Conservation (phyloP, 2,113 vertebrate species). For the Menidia beryllina region DNA sequence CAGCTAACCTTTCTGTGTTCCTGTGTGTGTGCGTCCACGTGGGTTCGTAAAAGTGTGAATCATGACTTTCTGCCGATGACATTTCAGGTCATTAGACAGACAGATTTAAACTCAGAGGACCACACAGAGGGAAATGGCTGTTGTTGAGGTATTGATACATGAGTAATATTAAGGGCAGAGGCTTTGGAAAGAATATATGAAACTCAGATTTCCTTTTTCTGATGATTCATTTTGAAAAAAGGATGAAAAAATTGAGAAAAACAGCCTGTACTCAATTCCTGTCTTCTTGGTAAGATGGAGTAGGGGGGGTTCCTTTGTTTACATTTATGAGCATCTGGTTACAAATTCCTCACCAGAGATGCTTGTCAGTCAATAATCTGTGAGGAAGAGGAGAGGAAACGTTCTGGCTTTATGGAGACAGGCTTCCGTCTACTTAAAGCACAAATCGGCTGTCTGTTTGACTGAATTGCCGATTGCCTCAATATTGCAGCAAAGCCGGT, state of each 20-base stretch:
- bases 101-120: conserved; percentile 13
- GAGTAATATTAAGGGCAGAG: conserved; percentile 19
- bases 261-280: no score
- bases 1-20: conserved; percentile 53
- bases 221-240: background rate
- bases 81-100: conserved; percentile 42
- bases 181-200: background rate
- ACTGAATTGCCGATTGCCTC: background rate
- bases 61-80: conserved; percentile 58
- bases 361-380: background rate
- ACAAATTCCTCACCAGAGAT: background rate
- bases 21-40: conserved; percentile 33
- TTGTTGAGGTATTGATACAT: conserved; percentile 10
- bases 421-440: background rate
- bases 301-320: no score
- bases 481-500: background rate
- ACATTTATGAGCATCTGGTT: no score
- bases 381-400: background rate
- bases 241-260: no score
- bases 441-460: background rate
- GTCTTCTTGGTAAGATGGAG: no score
- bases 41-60: conserved; percentile 51
- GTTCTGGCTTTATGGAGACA: no score
- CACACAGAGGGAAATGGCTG: background rate
- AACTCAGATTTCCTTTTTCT: background rate